Evolutionary conservation across 2,888 invertebrate genomes (phyloP), one percentile per base, ranked within the genome.

Genomic region (Lasioglossum oenotherae): DNA sequence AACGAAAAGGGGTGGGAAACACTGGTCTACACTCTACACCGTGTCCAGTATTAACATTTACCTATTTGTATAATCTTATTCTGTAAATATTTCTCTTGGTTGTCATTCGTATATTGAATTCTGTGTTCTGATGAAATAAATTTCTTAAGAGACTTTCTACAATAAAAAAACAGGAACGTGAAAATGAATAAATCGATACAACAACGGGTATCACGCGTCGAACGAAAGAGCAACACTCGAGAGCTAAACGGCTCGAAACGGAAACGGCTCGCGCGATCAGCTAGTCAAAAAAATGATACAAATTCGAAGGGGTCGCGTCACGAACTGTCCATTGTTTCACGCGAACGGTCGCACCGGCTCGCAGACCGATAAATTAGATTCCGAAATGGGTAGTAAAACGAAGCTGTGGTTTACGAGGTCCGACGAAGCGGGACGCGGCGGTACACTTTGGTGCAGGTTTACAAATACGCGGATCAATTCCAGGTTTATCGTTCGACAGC

Each of bases 401-500:
- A 74, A 49, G 80, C 81, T 80, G 71, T 74, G 83, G 80, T 80
- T 88, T 87, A 85, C 83, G 86, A 79, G 75, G 35, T 31, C 75
- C 81, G 72, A 81, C 81, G 79, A 38, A 57, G 77, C 78, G 74
- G 69, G 78, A 75, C 80, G 64, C 60, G 14, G 60, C 64, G 60
- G 46, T 67, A 81, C 77, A 77, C 81, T 83, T 80, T 71, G 83
- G 53, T 78, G 81, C 86, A 85, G 88, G 89, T 91, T 91, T 91
- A 91, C 92, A 92, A 93, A 92, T 92, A 92, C 90, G 88, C 84
- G 90, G 89, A 93, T 92, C 92, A 92, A 93, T 93, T 92, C 85
- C 82, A 86, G 90, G 90, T 93, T 92, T 92, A 93, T 93, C 91
- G 89, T 88, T 64, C 78, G 80, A 64, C 81, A 78, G 57, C 80